These are phyloP conservation scores for Tolypeutes matacus DNA, from an alignment of 2,797 vertebrate species.

Conservation along the genomic window DNA sequence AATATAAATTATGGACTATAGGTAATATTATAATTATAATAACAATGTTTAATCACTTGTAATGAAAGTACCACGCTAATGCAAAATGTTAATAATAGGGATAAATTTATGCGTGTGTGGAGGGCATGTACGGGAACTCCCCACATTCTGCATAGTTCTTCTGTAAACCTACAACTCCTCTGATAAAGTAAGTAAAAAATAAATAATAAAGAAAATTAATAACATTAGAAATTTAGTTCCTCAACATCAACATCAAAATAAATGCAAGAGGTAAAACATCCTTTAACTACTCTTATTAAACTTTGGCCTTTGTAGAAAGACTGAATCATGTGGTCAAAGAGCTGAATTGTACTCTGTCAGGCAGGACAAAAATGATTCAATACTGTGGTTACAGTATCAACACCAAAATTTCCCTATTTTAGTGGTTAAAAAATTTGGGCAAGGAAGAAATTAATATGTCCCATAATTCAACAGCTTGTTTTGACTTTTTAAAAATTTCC, in stretches of 20 bases:
- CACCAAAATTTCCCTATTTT: conserved; percentile 60
- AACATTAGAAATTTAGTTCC: too few species aligned
- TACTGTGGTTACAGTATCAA: background rate
- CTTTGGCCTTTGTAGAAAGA: background rate
- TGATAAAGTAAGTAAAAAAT: background rate
- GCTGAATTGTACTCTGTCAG: background rate
- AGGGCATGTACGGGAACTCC: too few species aligned
- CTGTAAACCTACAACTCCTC: too few species aligned
- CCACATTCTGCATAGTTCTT: too few species aligned
- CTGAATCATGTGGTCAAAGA: background rate
- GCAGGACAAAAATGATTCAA: conserved; percentile 10
- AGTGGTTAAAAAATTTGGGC: conserved; percentile 26
- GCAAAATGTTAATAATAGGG: too few species aligned
- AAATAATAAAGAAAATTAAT: background rate
- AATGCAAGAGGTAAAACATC: background rate
- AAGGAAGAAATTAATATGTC: background rate
- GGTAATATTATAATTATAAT: too few species aligned
- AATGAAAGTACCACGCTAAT: too few species aligned
- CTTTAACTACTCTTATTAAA: background rate
- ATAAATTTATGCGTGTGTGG: too few species aligned
- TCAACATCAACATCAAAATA: background rate
- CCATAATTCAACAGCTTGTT: conserved; percentile 36
- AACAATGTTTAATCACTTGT: too few species aligned
- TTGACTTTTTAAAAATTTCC: conserved; percentile 73
- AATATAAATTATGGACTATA: too few species aligned